Percentiles rank a stretch among this genome's conserved stretches.
Evolutionary conservation across 2,113 vertebrate species (phyloP).

Genomic region (Glaucidium brasilianum): DNA sequence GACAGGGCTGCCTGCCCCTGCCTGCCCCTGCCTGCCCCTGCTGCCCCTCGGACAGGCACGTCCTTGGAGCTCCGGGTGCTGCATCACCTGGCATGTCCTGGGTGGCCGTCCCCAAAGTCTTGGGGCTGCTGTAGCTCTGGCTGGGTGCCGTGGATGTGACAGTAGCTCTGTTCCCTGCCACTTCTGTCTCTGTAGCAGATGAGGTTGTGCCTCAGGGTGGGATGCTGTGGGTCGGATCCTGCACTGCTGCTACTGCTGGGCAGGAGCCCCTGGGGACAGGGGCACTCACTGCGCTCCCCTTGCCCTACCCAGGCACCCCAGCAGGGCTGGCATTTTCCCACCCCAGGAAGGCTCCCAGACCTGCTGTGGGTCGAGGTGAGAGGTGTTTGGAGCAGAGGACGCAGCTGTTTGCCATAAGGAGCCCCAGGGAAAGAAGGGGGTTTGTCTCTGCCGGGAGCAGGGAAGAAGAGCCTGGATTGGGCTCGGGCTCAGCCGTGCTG

Average conservation of each 20-base stretch:
- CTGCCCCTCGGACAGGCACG: rapidly evolving
- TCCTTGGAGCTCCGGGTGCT: neutral
- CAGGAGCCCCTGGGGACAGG: neutral
- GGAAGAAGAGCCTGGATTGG: rapidly evolving
- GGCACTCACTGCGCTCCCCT: rapidly evolving
- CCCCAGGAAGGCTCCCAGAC: neutral
- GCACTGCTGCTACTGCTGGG: neutral
- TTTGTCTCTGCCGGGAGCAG: neutral
- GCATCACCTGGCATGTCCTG: rapidly evolving
- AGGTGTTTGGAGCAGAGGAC: neutral
- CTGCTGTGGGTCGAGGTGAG: rapidly evolving
- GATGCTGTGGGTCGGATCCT: neutral
- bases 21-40: neutral
- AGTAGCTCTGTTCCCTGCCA: neutral
- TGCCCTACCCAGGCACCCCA: neutral
- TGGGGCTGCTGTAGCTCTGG: neutral
- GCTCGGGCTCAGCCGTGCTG: neutral
- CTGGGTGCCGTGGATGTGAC: neutral
- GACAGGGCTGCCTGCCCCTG: neutral
- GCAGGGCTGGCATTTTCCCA: neutral
- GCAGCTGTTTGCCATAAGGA: neutral
- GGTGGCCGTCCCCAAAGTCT: neutral
- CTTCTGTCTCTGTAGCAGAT: rapidly evolving
- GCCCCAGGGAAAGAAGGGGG: rapidly evolving
- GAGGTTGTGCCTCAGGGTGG: rapidly evolving